Evolutionary conservation across 2,888 invertebrate genomes (phyloP), one percentile per base, ranked within the genome.

Genomic region (Dyspetes luteomarginatus): DNA sequence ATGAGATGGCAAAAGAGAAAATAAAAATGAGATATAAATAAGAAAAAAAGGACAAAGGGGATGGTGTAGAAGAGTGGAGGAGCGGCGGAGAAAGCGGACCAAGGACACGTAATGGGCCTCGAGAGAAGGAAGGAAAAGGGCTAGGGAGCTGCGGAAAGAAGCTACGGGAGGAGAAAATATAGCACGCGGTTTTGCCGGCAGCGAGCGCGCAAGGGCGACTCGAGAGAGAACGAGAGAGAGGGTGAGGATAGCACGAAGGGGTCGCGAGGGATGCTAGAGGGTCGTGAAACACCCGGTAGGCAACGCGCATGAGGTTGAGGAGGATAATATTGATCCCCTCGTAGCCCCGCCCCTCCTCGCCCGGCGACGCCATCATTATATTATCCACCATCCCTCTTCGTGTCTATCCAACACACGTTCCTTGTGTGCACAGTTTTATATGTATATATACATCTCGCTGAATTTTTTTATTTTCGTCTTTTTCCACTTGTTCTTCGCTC

Each of bases 271-370:
- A 78, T 68, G 82, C 75, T 81, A 79, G 78, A 82, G 82, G 82
- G 64, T 82, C 73, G 77, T 56, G 78, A 73, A 78, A 75, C 22
- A 75, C 74, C 62, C 65, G 68, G 78, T 72, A 74, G 78, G 75
- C 79, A 80, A 73, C 77, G 85, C 82, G 83, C 81, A 83, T 83
- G 86, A 85, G 87, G 89, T 87, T 88, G 90, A 90, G 91, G 91
- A 91, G 91, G 91, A 91, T 91, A 90, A 91, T 92, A 92, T 92
- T 91, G 92, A 92, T 92, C 92, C 91, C 91, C 91, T 90, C 90
- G 90, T 90, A 89, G 92, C 91, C 91, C 92, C 91, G 92, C 92
- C 91, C 89, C 91, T 91, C 91, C 89, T 89, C 86, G 85, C 86
- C 88, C 85, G 86, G 84, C 91, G 91, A 89, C 92, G 92, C 92